Conservation (phyloP, 2,113 vertebrate species). For the Aramus guarauna region DNA sequence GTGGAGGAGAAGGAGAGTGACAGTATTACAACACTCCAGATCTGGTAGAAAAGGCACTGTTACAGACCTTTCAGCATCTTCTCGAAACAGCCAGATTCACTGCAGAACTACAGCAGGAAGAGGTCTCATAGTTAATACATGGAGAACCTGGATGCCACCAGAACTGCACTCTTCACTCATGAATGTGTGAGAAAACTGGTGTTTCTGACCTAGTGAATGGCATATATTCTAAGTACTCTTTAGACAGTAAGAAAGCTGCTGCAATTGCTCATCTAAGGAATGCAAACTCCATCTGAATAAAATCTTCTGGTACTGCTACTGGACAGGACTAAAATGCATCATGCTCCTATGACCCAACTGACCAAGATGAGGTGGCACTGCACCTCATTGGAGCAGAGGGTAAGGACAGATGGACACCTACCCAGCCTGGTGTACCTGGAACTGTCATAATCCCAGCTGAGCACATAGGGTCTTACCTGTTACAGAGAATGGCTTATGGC, state of each 20-base stretch:
- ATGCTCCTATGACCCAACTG: background rate
- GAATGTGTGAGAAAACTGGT: background rate
- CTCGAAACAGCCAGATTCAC: background rate
- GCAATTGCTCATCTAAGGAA: background rate
- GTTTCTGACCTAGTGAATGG: background rate
- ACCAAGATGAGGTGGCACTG: background rate
- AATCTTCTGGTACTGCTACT: background rate
- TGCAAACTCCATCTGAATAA: background rate
- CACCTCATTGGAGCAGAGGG: fast-evolving
- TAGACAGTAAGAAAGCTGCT: background rate
- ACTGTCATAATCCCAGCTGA: background rate
- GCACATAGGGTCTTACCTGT: background rate
- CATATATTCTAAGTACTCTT: background rate
- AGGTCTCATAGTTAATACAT: fast-evolving
- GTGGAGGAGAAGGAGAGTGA: background rate
- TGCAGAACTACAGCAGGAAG: background rate
- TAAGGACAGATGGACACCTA: background rate
- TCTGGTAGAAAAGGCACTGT: background rate
- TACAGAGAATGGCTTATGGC: background rate
- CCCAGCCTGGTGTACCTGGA: background rate
- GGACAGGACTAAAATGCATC: background rate
- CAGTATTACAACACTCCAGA: background rate
- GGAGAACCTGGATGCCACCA: background rate
- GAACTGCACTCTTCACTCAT: background rate
- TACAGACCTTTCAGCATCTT: background rate